These are phyloP conservation scores for Epinotia brunnichana DNA, from an alignment of 2,888 invertebrate species.

Conservation along the genomic window DNA sequence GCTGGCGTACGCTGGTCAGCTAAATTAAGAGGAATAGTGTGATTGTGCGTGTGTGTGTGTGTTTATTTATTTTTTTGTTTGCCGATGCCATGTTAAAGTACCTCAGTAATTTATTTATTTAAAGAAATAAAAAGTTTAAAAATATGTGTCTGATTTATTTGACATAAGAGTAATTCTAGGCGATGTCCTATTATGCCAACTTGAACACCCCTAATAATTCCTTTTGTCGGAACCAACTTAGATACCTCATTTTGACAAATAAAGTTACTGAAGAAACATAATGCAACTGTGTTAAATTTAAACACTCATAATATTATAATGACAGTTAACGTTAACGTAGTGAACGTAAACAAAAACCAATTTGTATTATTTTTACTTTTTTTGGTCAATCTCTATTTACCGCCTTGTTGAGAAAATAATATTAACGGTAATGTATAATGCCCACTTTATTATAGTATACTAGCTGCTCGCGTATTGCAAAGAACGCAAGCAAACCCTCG, in stretches of 20 bases:
- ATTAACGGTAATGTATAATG: neutral
- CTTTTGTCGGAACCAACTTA: too few relatives aligned
- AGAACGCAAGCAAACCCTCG: too few relatives aligned
- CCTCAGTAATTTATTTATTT: constrained; percentile 70
- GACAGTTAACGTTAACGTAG: too few relatives aligned
- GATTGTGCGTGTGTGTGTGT: constrained; percentile 54
- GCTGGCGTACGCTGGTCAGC: constrained; percentile 85
- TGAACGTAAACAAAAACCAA: too few relatives aligned
- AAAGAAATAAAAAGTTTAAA: constrained; percentile 52
- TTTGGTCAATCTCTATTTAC: too few relatives aligned
- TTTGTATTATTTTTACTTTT: too few relatives aligned
- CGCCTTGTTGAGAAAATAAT: too few relatives aligned
- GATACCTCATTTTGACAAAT: neutral
- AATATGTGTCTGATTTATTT: constrained; percentile 53
- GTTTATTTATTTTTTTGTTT: constrained; percentile 59
- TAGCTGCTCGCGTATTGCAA: too few relatives aligned
- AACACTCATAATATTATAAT: too few relatives aligned
- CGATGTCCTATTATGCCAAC: neutral
- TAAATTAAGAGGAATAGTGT: constrained; percentile 56
- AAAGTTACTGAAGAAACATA: too few relatives aligned
- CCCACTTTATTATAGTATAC: too few relatives aligned
- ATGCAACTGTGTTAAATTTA: too few relatives aligned
- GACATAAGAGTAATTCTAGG: neutral
- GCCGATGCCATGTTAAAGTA: constrained; percentile 68
- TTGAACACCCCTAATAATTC: neutral